Conservation (phyloP, 2,888 invertebrate genomes). For the Rhyacophila evoluta region DNA sequence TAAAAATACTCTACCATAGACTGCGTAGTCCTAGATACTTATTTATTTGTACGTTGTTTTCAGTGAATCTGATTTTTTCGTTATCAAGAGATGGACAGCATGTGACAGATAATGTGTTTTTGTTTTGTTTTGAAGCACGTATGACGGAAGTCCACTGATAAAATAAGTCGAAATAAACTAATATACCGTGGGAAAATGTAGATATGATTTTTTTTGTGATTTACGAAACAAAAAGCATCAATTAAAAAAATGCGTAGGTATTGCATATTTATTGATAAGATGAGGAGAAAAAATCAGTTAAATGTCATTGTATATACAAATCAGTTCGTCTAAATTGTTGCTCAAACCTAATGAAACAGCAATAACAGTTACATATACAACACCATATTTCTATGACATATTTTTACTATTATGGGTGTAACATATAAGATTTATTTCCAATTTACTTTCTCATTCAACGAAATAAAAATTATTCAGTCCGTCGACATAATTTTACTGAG, state of each 20-base stretch:
- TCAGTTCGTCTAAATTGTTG: too few relatives aligned
- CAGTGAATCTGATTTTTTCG: background rate
- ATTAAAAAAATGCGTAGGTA: constrained; percentile 19
- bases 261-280: background rate
- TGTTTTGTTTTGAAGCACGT: constrained; percentile 3
- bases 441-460: too few relatives aligned
- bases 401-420: too few relatives aligned
- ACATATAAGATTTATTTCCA: too few relatives aligned
- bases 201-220: constrained; percentile 9
- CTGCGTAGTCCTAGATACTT: background rate
- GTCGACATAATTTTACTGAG: too few relatives aligned
- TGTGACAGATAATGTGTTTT: background rate
- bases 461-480: too few relatives aligned
- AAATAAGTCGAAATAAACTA: constrained; percentile 6
- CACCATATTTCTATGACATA: too few relatives aligned
- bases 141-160: constrained; percentile 17
- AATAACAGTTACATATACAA: too few relatives aligned
- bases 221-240: background rate
- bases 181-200: constrained; percentile 17
- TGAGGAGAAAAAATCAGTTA: background rate
- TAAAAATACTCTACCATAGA: background rate
- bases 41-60: background rate
- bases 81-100: background rate
- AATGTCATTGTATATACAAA: too few relatives aligned
- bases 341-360: too few relatives aligned